Evolutionary conservation across 1,140 invertebrate genomes (phyloP).

Genomic region (Drosophila parabipectinata): DNA sequence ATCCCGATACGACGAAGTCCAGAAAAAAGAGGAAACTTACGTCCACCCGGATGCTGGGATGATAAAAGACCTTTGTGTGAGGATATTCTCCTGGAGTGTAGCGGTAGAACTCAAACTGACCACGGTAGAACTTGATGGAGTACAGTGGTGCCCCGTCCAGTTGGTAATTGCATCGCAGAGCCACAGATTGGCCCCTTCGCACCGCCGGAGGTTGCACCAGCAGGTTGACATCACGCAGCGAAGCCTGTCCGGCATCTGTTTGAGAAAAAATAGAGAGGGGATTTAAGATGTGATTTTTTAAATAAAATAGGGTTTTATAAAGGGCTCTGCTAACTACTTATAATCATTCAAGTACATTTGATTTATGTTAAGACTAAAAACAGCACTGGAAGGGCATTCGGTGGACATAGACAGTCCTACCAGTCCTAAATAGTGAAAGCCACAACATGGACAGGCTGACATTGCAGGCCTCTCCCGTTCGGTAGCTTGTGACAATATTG

Average conservation of each 20-base stretch:
- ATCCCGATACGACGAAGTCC: background rate
- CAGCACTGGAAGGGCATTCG: too few species aligned
- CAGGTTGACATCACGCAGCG: constrained; percentile 85
- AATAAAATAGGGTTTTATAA: constrained; percentile 56
- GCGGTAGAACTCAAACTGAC: constrained; percentile 90
- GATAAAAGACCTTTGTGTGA: constrained; percentile 88
- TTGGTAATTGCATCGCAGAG: constrained; percentile 89
- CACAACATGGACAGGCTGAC: constrained; percentile 34
- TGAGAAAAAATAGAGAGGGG: constrained; percentile 2
- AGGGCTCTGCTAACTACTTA: background rate
- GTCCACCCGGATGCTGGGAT: constrained; percentile 89
- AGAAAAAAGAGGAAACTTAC: constrained; percentile 86
- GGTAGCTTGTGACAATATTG: constrained; percentile 69
- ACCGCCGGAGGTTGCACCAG: constrained; percentile 86
- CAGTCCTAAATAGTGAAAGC: constrained; percentile 9
- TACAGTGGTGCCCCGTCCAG: constrained; percentile 90
- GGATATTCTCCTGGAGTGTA: constrained; percentile 89
- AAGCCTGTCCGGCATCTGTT: constrained; percentile 72
- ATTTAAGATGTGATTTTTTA: constrained; percentile 58
- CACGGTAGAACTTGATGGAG: constrained; percentile 91
- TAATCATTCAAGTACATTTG: background rate
- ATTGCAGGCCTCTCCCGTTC: constrained; percentile 52
- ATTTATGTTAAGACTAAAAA: too few species aligned
- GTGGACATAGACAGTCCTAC: too few species aligned
- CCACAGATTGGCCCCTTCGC: constrained; percentile 87